Percentiles rank a stretch among this genome's conserved stretches.
phyloP scores from a whole-genome alignment of 2,797 vertebrate species.

The Falco concolor region DNA sequence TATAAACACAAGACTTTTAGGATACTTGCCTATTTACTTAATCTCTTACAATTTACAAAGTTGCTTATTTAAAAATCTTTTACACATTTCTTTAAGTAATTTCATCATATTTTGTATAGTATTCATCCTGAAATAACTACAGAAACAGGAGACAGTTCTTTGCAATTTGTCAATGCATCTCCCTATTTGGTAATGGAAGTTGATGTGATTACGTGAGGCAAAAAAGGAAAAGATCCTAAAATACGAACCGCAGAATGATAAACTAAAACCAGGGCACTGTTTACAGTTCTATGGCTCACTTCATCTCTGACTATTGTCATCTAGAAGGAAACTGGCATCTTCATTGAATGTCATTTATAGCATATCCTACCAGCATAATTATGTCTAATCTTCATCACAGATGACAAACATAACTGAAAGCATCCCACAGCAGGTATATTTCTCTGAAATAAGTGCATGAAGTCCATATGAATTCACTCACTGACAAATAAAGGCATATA shows the following conservation, averaged over 20 bases:
- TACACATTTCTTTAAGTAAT: not conserved
- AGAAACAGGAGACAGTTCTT: not conserved
- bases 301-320: slow-evolving; percentile 74
- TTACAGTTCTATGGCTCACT: slow-evolving; percentile 61
- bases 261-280: slow-evolving; percentile 55
- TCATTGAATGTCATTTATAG: slow-evolving; percentile 35
- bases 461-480: not conserved
- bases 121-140: not conserved
- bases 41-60: not conserved
- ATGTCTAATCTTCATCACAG: not conserved
- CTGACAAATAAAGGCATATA: not conserved
- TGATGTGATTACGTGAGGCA: not conserved
- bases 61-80: too few species aligned
- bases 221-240: slow-evolving; percentile 1
- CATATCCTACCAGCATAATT: not conserved
- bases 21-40: not conserved
- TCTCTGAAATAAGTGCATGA: not conserved
- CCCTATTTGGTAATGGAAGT: slow-evolving; percentile 21
- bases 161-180: not conserved
- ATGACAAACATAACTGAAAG: not conserved
- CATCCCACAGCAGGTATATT: not conserved
- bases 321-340: not conserved
- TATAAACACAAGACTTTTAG: not conserved
- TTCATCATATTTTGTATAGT: not conserved
- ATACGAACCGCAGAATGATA: slow-evolving; percentile 62